Percentiles rank a stretch among this genome's conserved stretches.
phyloP scores from a whole-genome alignment of 1,140 invertebrate genomes.

The Euglossa dilemma region DNA sequence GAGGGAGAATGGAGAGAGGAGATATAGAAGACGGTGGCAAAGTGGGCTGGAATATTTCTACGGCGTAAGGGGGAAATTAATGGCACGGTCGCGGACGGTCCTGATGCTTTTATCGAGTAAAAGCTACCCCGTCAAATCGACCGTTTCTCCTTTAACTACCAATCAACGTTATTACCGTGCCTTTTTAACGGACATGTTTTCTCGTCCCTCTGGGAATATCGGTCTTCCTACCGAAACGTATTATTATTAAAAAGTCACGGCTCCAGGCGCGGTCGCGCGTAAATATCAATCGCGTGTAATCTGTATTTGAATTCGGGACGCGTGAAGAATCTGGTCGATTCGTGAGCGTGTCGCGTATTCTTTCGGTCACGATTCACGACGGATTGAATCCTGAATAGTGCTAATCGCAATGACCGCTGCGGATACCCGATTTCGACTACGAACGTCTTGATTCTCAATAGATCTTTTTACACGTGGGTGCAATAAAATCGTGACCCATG shows the following conservation, averaged over 20 bases:
- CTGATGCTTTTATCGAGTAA: constrained; percentile 16
- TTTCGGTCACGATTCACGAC: constrained; percentile 21
- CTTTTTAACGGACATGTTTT: neutral
- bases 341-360: constrained; percentile 14
- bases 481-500: constrained; percentile 53
- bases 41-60: constrained; percentile 43
- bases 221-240: neutral
- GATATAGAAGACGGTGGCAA: constrained; percentile 13
- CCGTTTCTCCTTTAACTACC: neutral
- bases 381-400: neutral
- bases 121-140: constrained; percentile 3
- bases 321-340: neutral
- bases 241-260: neutral
- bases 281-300: neutral
- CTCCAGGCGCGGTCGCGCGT: too few relatives aligned
- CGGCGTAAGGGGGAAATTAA: constrained; percentile 39
- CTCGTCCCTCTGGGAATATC: neutral
- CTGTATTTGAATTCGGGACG: neutral
- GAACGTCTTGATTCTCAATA: constrained; percentile 32
- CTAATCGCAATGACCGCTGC: constrained; percentile 25
- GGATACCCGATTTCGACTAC: constrained; percentile 22
- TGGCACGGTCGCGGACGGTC: constrained; percentile 28
- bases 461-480: constrained; percentile 2
- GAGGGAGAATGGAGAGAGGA: neutral
- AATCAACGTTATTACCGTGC: neutral